These are phyloP conservation scores for Drosophila phalerata DNA, from an alignment of 2,888 invertebrate genomes.

Conservation along the genomic window DNA sequence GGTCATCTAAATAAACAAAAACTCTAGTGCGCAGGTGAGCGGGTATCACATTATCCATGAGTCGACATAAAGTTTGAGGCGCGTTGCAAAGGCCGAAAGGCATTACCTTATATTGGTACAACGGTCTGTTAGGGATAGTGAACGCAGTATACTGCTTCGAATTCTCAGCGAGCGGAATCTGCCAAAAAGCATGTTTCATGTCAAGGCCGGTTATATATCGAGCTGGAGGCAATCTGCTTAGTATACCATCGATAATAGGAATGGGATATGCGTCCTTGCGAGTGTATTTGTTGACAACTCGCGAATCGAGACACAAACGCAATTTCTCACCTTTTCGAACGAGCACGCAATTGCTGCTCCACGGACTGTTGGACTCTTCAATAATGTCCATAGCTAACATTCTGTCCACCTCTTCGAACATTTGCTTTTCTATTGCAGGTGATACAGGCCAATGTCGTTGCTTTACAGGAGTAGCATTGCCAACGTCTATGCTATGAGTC, in stretches of 20 bases:
- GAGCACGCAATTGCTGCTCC: slow-evolving; percentile 72
- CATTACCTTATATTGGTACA: too few relatives aligned
- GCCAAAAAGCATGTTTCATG: slow-evolving; percentile 35
- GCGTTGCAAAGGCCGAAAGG: too few relatives aligned
- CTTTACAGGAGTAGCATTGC: background rate
- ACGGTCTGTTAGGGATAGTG: too few relatives aligned
- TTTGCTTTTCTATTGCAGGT: background rate
- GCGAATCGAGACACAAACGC: background rate
- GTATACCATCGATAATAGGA: slow-evolving; percentile 42
- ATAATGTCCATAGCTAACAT: background rate
- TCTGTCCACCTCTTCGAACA: background rate
- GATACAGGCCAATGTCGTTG: background rate
- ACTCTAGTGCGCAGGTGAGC: too few relatives aligned
- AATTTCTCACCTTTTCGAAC: slow-evolving; percentile 6
- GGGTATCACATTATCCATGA: too few relatives aligned
- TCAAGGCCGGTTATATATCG: slow-evolving; percentile 36
- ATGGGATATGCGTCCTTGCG: slow-evolving; percentile 50
- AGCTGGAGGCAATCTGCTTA: slow-evolving; percentile 32
- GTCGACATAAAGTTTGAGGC: too few relatives aligned
- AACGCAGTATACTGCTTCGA: too few relatives aligned
- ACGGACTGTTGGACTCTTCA: slow-evolving; percentile 21
- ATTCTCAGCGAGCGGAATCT: too few relatives aligned
- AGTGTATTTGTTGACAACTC: slow-evolving; percentile 39
- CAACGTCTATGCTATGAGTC: slow-evolving; percentile 3
- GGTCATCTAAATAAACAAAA: too few relatives aligned